Percentiles rank a stretch among this genome's conserved stretches.
Evolutionary conservation across 2,888 invertebrate species (phyloP).

Genomic region (Drosophila crucigera): DNA sequence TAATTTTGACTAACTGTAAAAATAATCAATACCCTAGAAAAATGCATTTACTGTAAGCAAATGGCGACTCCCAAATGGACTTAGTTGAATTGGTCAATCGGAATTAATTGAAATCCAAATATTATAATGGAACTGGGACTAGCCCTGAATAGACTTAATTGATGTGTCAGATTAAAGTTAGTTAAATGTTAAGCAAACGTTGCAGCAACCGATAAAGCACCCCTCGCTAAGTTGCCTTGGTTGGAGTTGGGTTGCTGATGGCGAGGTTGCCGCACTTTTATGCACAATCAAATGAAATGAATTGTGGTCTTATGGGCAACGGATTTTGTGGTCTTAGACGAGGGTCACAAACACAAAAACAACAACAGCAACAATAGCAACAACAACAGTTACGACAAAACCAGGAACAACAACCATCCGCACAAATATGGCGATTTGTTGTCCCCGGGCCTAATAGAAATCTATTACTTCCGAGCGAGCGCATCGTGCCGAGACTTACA

Average conservation of each 20-base stretch:
- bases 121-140: neutral
- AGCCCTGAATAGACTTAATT: neutral
- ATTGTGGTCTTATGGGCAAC: constrained; percentile 61
- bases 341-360: constrained; percentile 36
- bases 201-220: neutral
- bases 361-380: constrained; percentile 8
- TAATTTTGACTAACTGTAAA: neutral
- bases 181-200: neutral
- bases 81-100: neutral
- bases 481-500: constrained; percentile 67
- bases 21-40: neutral
- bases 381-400: constrained; percentile 18
- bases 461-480: constrained; percentile 72
- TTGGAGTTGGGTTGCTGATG: constrained; percentile 20
- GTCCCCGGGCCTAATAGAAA: constrained; percentile 66
- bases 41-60: neutral
- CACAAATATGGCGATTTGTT: constrained; percentile 54
- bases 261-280: constrained; percentile 47
- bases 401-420: constrained; percentile 5
- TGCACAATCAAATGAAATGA: constrained; percentile 62
- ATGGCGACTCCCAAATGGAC: neutral
- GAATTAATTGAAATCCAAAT: neutral
- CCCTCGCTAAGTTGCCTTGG: constrained; percentile 18
- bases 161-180: neutral
- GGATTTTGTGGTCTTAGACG: constrained; percentile 60